Evolutionary conservation across 2,888 invertebrate species (phyloP), one percentile per base, ranked within the genome.

Genomic region (Homarus gammarus): DNA sequence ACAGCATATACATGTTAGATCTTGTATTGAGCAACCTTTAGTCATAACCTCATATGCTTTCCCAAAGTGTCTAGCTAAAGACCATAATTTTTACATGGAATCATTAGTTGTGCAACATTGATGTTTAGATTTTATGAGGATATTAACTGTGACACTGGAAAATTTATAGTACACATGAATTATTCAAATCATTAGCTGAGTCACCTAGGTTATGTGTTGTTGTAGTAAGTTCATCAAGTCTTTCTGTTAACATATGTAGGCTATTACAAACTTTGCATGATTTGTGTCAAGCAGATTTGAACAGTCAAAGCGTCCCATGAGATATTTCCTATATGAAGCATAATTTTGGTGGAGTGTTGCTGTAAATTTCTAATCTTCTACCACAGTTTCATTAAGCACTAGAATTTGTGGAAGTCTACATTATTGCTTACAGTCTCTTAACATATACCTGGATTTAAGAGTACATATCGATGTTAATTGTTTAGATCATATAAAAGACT

Each of bases 51-150:
- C 12, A 27, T 5, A 56, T 22, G 6, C 64, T 33, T 56, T 78
- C 56, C 78, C n/a, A 33, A 27, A 56, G 31, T 36, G 56, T 56
- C 27, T 78, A 77, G 56, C 49, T 49, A 27, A 64, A 27, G 10
- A 27, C 77, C 56, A 78, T 6, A 40, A 27, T 78, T 78, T 78
- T 78, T 78, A 78, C 78, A 78, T 49, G 31, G 56, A 78, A 78
- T 78, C 27, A 56, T 78, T 78, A 56, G 51, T 22, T 56, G 78
- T 78, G 33, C 40, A 22, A 56, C 40, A 78, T 78, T 56, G 56
- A 78, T 78, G 78, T 78, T 40, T 78, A 78, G 78, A 31, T 33
- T 10, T n/a, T 75, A 40, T n/a, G 75, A 44, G 6, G 40, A 2
- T 33, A 27, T 38, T 75, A 49, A 18, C 18, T 78, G 33, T 64